Conservation (phyloP, 2,797 vertebrate species). For the Eospalax fontanierii region DNA sequence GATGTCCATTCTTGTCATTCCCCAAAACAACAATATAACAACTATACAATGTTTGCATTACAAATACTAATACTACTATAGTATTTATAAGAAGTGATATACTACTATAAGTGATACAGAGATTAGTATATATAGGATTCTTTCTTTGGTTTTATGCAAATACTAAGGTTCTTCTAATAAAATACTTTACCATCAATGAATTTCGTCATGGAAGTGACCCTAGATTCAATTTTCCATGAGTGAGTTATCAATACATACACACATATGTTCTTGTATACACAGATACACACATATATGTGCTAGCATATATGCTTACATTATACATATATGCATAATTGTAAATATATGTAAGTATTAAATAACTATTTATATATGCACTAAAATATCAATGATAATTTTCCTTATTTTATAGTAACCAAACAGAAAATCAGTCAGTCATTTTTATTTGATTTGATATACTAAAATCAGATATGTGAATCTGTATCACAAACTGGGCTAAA, state of each 20-base stretch:
- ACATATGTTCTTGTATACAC: accelerated
- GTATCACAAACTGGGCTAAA: neutral
- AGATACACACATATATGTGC: neutral
- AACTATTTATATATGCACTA: neutral
- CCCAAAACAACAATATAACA: neutral
- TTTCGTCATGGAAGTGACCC: neutral
- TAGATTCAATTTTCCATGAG: neutral
- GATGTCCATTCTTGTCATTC: neutral
- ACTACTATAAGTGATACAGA: neutral
- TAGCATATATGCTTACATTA: neutral
- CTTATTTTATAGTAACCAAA: neutral
- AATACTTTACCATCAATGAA: accelerated
- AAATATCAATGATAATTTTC: neutral
- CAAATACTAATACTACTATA: neutral
- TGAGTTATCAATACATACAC: no score
- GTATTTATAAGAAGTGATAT: no score
- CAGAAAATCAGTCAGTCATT: neutral
- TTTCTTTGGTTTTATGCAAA: neutral
- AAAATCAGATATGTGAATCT: neutral
- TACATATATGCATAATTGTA: neutral
- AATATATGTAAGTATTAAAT: neutral
- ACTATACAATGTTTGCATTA: neutral
- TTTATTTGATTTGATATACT: no score
- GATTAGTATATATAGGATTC: neutral
- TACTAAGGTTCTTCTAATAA: neutral